Conservation (phyloP, 2,888 invertebrate species). For the Drosophila putrida region DNA sequence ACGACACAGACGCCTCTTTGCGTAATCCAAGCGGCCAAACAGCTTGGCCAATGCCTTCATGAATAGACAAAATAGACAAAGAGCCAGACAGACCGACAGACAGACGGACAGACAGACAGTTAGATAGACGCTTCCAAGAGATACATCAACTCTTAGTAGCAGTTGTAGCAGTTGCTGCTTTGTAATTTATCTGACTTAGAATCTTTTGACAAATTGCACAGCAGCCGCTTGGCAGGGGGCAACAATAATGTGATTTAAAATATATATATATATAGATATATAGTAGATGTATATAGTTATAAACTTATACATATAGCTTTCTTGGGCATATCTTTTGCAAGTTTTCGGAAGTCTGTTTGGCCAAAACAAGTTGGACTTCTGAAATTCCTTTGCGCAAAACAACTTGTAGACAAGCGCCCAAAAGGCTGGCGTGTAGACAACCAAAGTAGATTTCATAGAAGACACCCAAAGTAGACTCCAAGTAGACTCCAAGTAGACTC, state of each 20-base stretch:
- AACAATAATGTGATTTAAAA: slow-evolving; percentile 28
- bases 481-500: slow-evolving; percentile 33
- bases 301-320: slow-evolving; percentile 10
- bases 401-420: slow-evolving; percentile 53
- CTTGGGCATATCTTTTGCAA: slow-evolving; percentile 57
- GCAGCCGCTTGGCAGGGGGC: slow-evolving; percentile 36
- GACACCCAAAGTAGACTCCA: slow-evolving; percentile 30
- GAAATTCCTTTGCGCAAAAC: slow-evolving; percentile 65
- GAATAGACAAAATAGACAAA: slow-evolving; percentile 38
- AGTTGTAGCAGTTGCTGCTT: slow-evolving; percentile 35
- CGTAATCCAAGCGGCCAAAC: slow-evolving; percentile 62
- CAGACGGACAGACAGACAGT: slow-evolving; percentile 10
- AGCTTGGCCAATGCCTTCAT: slow-evolving; percentile 55
- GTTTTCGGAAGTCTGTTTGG: slow-evolving; percentile 62
- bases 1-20: slow-evolving; percentile 46
- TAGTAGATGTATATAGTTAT: slow-evolving; percentile 2
- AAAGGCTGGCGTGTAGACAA: slow-evolving; percentile 35
- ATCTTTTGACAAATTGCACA: slow-evolving; percentile 72
- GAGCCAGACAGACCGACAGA: background rate
- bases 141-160: slow-evolving; percentile 46
- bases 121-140: slow-evolving; percentile 40
- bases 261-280: slow-evolving; percentile 1
- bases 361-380: slow-evolving; percentile 57
- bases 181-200: slow-evolving; percentile 71
- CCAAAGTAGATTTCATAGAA: slow-evolving; percentile 11